Evolutionary conservation across 2,113 vertebrate genomes (phyloP).

Genomic region (Pipra filicauda): DNA sequence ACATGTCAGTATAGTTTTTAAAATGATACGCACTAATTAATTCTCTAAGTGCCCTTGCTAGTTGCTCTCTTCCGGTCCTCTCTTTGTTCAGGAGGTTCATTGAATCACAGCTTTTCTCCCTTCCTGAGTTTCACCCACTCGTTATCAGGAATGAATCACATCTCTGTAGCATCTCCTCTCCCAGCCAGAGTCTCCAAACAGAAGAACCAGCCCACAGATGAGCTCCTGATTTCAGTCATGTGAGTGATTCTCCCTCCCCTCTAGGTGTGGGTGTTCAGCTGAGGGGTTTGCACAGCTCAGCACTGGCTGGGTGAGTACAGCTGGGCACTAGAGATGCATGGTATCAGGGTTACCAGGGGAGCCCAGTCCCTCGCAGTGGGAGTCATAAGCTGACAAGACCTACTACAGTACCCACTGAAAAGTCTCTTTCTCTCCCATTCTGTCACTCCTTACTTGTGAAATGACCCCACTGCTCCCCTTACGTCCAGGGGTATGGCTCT

Average conservation of each 20-base stretch:
- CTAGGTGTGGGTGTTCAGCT: neutral
- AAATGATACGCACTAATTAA: neutral
- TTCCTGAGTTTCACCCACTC: conserved; percentile 33
- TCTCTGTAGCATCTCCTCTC: conserved; percentile 12
- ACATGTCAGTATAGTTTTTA: neutral
- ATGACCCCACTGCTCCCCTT: neutral
- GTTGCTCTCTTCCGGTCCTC: neutral
- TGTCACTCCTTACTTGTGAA: neutral
- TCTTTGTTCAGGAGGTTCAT: conserved; percentile 4
- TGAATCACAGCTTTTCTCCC: conserved; percentile 49
- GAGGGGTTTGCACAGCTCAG: neutral
- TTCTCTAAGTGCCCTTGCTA: neutral
- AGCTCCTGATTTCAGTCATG: conserved; percentile 23
- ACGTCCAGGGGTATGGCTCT: neutral
- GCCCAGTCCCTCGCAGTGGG: neutral
- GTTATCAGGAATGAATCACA: conserved; percentile 44
- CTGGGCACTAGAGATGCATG: neutral
- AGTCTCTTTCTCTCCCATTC: neutral
- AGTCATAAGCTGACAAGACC: neutral
- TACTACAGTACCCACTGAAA: neutral
- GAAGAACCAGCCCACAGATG: conserved; percentile 29
- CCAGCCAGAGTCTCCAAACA: conserved; percentile 25
- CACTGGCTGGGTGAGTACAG: neutral
- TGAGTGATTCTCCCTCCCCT: neutral
- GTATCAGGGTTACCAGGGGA: neutral